A percentile compares a stretch with the other conserved stretches of the same genome.
These are phyloP conservation scores for Micromussa lordhowensis DNA, from an alignment of 92 coral and sea anemone genomes.

Conservation along the genomic window DNA sequence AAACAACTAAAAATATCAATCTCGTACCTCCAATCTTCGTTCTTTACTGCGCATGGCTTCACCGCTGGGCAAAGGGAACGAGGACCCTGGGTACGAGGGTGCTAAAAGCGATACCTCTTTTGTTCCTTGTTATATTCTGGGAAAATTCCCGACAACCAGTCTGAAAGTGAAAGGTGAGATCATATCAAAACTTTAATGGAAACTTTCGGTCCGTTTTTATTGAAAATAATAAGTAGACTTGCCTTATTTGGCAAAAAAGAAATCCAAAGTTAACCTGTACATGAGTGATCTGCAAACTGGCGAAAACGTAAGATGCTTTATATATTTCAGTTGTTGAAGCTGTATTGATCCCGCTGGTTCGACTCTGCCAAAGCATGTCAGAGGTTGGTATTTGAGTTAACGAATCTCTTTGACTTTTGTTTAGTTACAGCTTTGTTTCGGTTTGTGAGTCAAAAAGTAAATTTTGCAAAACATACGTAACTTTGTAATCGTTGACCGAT, in stretches of 20 bases:
- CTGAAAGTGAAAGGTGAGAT: conserved; percentile 16
- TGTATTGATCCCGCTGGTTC: neutral
- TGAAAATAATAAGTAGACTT: conserved; percentile 8
- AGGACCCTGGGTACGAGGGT: conserved; percentile 9
- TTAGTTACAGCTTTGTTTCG: conserved; percentile 5
- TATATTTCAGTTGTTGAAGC: neutral
- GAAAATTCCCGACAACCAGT: conserved; percentile 14
- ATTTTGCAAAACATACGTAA: neutral
- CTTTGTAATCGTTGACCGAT: conserved; percentile 16
- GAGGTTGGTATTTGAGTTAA: conserved; percentile 24
- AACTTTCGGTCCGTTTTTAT: conserved; percentile 3
- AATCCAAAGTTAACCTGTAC: neutral
- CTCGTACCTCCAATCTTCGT: neutral
- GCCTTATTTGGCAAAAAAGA: conserved; percentile 19
- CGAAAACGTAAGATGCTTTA: neutral
- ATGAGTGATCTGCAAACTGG: conserved; percentile 1
- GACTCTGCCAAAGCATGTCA: conserved; percentile 26
- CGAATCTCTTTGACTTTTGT: neutral
- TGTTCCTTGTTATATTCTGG: neutral
- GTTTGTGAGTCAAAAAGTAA: neutral
- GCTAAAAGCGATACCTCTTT: neutral
- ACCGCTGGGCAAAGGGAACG: no score
- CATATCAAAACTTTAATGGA: conserved; percentile 16
- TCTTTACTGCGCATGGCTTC: no score
- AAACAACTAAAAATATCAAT: conserved; percentile 1